Conservation (phyloP, 2,113 vertebrate species). For the Dendrocopos noguchii region DNA sequence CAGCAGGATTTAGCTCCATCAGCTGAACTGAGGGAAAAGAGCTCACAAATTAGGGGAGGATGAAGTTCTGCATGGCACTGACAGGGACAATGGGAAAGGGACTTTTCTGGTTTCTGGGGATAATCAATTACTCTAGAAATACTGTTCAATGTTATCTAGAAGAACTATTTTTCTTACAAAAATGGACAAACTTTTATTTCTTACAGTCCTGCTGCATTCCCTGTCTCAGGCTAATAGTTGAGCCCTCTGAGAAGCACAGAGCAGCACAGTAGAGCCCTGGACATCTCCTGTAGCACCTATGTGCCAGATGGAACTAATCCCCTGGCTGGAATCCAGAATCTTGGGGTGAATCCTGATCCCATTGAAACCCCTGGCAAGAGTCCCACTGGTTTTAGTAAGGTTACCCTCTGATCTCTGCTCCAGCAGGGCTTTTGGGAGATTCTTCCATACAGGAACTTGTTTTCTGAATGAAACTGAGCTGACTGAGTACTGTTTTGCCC, state of each 20-base stretch:
- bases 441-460: not conserved
- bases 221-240: not conserved
- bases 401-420: not conserved
- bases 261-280: not conserved
- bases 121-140: not conserved
- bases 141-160: not conserved
- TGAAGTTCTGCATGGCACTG: not conserved
- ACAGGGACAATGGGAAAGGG: not conserved
- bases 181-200: not conserved
- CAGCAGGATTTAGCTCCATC: not conserved
- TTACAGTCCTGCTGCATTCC: not conserved
- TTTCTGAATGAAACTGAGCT: slow-evolving; percentile 19
- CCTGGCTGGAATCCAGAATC: not conserved
- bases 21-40: fast-evolving
- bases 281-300: not conserved
- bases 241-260: not conserved
- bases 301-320: not conserved
- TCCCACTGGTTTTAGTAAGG: not conserved
- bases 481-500: not conserved
- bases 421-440: not conserved
- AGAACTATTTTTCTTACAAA: not conserved
- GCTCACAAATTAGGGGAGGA: not conserved
- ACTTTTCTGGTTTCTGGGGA: not conserved
- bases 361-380: not conserved
- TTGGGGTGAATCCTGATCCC: not conserved